Evolutionary conservation across 2,113 vertebrate genomes (phyloP).

Genomic region (Hepsetus odoe): DNA sequence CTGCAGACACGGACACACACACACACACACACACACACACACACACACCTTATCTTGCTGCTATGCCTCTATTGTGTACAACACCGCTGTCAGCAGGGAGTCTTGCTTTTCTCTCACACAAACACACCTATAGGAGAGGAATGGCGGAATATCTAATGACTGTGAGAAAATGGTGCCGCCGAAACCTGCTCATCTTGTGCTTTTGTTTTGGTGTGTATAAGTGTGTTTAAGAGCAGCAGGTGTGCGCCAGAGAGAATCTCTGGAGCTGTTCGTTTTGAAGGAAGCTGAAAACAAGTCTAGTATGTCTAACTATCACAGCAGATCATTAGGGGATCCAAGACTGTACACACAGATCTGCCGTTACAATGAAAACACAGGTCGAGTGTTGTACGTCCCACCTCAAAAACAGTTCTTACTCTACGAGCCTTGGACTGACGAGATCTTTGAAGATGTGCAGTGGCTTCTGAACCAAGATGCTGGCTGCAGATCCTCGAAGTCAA

Average conservation of each 20-base stretch:
- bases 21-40: constrained; percentile 25
- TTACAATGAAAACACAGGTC: too few species aligned
- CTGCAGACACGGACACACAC: neutral
- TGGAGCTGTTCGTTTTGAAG: constrained; percentile 69
- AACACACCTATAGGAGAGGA: neutral
- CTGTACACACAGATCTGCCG: too few species aligned
- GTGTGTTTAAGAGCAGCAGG: constrained; percentile 8
- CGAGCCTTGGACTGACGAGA: too few species aligned
- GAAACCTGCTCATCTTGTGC: constrained; percentile 11
- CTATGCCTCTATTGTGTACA: neutral
- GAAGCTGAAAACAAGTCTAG: constrained; percentile 56
- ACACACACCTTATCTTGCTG: constrained; percentile 44
- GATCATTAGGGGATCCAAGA: too few species aligned
- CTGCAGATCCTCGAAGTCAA: too few species aligned
- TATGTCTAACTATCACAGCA: constrained; percentile 52
- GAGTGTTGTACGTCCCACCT: too few species aligned
- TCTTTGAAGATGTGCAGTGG: too few species aligned
- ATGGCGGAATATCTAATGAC: constrained; percentile 35
- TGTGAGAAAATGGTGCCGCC: constrained; percentile 32
- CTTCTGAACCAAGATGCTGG: too few species aligned
- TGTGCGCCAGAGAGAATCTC: constrained; percentile 67
- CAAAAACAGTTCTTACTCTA: too few species aligned
- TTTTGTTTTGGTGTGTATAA: constrained; percentile 23
- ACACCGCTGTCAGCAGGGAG: neutral
- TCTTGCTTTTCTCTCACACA: neutral